Evolutionary conservation across 2,113 vertebrate genomes (phyloP), one percentile per base, ranked within the genome.

Genomic region (Cyprinodon brontotheroides): DNA sequence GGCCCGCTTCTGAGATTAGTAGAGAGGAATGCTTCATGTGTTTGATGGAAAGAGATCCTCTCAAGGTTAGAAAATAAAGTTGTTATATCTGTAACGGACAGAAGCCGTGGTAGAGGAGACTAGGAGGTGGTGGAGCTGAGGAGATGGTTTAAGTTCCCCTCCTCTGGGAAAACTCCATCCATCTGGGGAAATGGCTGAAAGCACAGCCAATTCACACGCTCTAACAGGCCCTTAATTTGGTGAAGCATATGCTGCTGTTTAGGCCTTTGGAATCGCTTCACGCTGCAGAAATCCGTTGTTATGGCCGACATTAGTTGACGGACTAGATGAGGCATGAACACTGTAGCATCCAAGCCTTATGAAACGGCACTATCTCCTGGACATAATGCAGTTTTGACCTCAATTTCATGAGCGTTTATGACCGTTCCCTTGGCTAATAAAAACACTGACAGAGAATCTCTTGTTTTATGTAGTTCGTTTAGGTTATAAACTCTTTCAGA

Each of bases 221-320:
- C 79, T 72, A 80, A 88, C 84, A 80, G 77, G 66, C 84, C 59
- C 74, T 84, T 91, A 77, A 91, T 91, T 90, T 90, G 68, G 64
- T 59, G 76, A 89, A 91, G 87, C 89, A 92, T 91, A 89, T 92
- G 91, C 82, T 73, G 60, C 75, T 45, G 61, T 78, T 90, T 89
- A 83, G 78, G 67, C 70, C 74, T 83, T 85, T 89, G 86, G 82
- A 89, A 77, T 70, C 59, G 41, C 65, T 80, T 78, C 80, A 81
- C 74, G 78, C 79, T 59, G 74, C 75, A 82, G 76, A 76, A 82
- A 81, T 84, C 41, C 36, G 70, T 68, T 61, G 62, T 87, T 79
- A 80, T 75, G 77, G 81, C 71, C 79, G 78, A 85, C 77, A 84
- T 85, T 87, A 81, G 69, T 72, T 74, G 63, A 47, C 64, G 15